Conservation (phyloP, 2,888 invertebrate genomes). For the Augochlorella aurata region DNA sequence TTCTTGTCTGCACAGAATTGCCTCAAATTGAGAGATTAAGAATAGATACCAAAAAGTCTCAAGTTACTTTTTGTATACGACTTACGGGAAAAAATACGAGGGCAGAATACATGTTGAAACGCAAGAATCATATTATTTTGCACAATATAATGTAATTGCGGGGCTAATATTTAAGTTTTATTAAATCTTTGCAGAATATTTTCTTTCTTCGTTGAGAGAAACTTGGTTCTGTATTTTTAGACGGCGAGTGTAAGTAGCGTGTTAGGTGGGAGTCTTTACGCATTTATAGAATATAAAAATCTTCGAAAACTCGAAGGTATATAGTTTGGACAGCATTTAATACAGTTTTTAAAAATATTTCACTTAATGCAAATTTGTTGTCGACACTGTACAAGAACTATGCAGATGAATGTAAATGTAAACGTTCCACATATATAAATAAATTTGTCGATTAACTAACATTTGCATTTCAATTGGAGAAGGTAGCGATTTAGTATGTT, state of each 20-base stretch:
- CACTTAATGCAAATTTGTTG: not conserved
- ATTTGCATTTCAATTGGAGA: constrained; percentile 11
- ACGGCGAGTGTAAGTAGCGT: not conserved
- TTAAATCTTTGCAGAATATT: not conserved
- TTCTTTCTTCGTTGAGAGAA: constrained; percentile 7
- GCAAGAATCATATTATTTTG: not conserved
- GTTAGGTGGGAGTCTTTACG: not conserved
- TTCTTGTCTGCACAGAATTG: not conserved
- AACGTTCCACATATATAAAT: not conserved
- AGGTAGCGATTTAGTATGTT: not conserved
- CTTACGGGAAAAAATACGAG: not conserved
- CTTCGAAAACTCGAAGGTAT: not conserved
- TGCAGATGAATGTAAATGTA: not conserved
- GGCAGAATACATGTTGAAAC: not conserved
- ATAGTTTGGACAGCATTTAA: not conserved
- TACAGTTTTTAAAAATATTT: not conserved
- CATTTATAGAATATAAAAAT: constrained; percentile 4
- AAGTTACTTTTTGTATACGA: not conserved
- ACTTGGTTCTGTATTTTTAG: not conserved
- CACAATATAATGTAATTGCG: not conserved
- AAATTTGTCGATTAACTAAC: not conserved
- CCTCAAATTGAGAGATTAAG: not conserved
- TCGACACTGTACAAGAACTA: not conserved
- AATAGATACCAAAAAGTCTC: not conserved
- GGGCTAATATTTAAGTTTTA: no score